Conservation (phyloP, 64 coral and sea anemone genomes). For the Montipora capricornis region DNA sequence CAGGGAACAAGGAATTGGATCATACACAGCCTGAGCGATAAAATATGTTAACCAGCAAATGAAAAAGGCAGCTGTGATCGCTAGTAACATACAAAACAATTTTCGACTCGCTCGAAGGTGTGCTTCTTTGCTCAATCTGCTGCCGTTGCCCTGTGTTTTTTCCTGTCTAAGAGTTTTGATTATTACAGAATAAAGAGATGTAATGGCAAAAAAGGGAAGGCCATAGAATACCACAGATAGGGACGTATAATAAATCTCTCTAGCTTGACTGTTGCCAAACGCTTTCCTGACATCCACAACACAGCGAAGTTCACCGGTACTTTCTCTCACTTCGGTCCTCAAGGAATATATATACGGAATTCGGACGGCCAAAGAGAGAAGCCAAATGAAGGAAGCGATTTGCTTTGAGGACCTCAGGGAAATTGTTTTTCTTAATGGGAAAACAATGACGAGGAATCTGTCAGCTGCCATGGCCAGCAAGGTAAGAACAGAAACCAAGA, state of each 20-base stretch:
- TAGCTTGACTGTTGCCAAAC: constrained; percentile 22
- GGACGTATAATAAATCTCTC: neutral
- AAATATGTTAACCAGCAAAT: constrained; percentile 68
- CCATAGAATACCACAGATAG: no score
- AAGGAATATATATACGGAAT: constrained; percentile 51
- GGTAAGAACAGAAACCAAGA: constrained; percentile 42
- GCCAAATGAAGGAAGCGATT: constrained; percentile 36
- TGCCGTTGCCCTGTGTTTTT: no score
- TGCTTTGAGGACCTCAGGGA: constrained; percentile 4
- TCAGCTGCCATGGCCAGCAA: constrained; percentile 34
- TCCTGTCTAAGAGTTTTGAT: no score
- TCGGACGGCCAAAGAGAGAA: constrained; percentile 19
- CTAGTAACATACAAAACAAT: constrained; percentile 44
- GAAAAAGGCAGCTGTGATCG: constrained; percentile 36
- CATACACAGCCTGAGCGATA: constrained; percentile 30
- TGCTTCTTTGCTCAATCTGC: neutral
- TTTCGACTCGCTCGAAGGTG: constrained; percentile 12
- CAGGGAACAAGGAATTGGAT: constrained; percentile 4
- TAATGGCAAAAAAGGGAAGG: no score
- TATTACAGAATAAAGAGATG: no score
- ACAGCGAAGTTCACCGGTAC: neutral
- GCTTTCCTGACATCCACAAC: neutral
- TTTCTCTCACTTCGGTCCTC: neutral
- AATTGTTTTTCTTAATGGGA: constrained; percentile 26
- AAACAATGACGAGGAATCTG: constrained; percentile 31